These are phyloP conservation scores for Electrophaes corylata DNA, from an alignment of 2,888 invertebrate species.

Conservation along the genomic window DNA sequence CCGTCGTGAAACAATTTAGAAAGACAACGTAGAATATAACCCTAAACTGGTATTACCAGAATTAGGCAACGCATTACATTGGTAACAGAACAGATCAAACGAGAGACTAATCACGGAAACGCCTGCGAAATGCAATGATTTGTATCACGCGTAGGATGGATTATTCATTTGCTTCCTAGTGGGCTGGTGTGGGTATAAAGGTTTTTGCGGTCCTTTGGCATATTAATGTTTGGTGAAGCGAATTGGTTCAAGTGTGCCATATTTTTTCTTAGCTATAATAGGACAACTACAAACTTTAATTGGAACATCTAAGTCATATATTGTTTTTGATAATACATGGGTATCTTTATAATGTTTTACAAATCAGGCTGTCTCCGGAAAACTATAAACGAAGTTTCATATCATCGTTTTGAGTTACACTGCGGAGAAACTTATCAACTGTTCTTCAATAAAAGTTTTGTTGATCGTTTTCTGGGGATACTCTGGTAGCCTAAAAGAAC, in stretches of 20 bases:
- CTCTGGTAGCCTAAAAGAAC: too few relatives aligned
- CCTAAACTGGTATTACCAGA: conserved; percentile 10
- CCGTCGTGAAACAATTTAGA: not conserved
- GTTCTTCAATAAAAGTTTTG: too few relatives aligned
- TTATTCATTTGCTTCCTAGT: conserved; percentile 41
- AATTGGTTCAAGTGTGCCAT: not conserved
- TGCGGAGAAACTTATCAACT: too few relatives aligned
- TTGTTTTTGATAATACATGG: too few relatives aligned
- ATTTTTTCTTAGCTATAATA: not conserved
- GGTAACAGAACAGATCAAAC: conserved; percentile 25
- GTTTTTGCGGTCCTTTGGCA: conserved; percentile 25
- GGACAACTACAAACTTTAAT: too few relatives aligned
- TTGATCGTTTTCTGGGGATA: too few relatives aligned
- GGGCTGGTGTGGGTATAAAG: conserved; percentile 38
- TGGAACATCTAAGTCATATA: too few relatives aligned
- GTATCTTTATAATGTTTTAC: too few relatives aligned
- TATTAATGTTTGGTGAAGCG: not conserved
- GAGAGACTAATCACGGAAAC: conserved; percentile 30
- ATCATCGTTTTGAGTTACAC: too few relatives aligned
- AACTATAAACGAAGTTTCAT: too few relatives aligned
- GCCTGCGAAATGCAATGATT: conserved; percentile 26
- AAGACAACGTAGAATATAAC: not conserved
- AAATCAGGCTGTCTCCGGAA: too few relatives aligned
- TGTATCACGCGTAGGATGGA: conserved; percentile 36
- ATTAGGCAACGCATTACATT: conserved; percentile 17